Evolutionary conservation across 2,888 invertebrate genomes (phyloP), one percentile per base, ranked within the genome.

Genomic region (Hemaris fuciformis): DNA sequence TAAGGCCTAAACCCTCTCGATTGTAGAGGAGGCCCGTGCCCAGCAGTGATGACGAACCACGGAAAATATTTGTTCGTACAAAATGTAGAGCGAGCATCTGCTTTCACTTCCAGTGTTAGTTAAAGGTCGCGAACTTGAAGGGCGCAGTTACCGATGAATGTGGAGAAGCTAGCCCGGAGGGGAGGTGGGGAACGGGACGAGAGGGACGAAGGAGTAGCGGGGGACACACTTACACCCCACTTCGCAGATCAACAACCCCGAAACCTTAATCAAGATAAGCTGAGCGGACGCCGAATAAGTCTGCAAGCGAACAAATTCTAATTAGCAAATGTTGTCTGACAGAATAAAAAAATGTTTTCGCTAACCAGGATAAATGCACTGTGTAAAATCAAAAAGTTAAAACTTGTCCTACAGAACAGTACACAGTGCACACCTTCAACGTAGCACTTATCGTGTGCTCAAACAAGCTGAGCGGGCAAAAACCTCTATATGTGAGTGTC

Each of bases 221-320:
- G 66, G 61, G 62, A 64, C 61, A 67, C 68, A 68, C 76, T 77
- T 70, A 75, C 78, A 74, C 80, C 82, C 83, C 77, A 77, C 84
- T 82, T 77, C 76, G 72, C 81, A 82, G 89, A 89, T 84, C 89
- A 89, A 89, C 89, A 89, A 88, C 87, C 89, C 86, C 81, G 75
- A 86, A 87, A 84, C 76, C 81, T 82, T 86, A 83, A 88, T 88
- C 83, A 85, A 87, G 88, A 88, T 87, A 84, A 85, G 80, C 81
- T 74, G 77, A 78, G 73, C 76, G 79, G 77, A 79, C 82, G 76
- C 69, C 58, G 60, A 73, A 74, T 72, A 74, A 76, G 76, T 79
- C 79, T 81, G 80, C 73, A 75, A 79, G 74, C 75, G 76, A 80
- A 78, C 71, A 77, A 62, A 77, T 81, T 81, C 82, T 79, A 84